phyloP scores from a whole-genome alignment of 2,888 invertebrate species.

The Pimpla rufipes region DNA sequence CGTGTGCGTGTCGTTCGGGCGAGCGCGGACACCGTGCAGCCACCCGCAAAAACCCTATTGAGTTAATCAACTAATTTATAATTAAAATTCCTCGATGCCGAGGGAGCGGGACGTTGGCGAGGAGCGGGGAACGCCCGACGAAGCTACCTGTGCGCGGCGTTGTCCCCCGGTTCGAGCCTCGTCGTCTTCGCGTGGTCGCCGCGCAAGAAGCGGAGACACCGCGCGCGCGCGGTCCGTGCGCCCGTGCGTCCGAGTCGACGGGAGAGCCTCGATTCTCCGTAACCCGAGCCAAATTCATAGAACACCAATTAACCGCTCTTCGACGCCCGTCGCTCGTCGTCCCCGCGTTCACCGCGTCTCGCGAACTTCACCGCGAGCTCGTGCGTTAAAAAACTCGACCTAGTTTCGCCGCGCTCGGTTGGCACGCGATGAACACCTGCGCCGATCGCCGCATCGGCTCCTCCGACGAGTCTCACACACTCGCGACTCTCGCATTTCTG shows the following conservation, averaged over 20 bases:
- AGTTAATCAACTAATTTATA: constrained; percentile 86
- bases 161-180: constrained; percentile 52
- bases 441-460: constrained; percentile 58
- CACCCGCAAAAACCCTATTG: constrained; percentile 84
- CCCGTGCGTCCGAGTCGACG: constrained; percentile 39
- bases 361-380: constrained; percentile 55
- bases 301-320: constrained; percentile 84
- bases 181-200: constrained; percentile 63
- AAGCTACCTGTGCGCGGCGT: constrained; percentile 31
- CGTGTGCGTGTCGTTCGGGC: constrained; percentile 73
- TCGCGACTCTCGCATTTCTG: constrained; percentile 33
- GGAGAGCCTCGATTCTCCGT: constrained; percentile 81
- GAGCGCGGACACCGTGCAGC: constrained; percentile 77
- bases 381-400: constrained; percentile 76
- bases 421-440: constrained; percentile 65
- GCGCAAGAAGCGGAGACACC: constrained; percentile 57
- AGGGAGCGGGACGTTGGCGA: constrained; percentile 68
- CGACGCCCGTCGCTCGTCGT: constrained; percentile 71
- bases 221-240: constrained; percentile 34
- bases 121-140: not conserved
- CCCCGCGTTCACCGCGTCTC: constrained; percentile 47
- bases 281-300: constrained; percentile 84
- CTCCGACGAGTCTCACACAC: constrained; percentile 43
- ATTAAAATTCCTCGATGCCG: constrained; percentile 84
- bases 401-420: constrained; percentile 71